A percentile compares a stretch with the other conserved stretches of the same genome.
phyloP scores from a whole-genome alignment of 2,888 invertebrate species.

The Napeogenes sylphis region DNA sequence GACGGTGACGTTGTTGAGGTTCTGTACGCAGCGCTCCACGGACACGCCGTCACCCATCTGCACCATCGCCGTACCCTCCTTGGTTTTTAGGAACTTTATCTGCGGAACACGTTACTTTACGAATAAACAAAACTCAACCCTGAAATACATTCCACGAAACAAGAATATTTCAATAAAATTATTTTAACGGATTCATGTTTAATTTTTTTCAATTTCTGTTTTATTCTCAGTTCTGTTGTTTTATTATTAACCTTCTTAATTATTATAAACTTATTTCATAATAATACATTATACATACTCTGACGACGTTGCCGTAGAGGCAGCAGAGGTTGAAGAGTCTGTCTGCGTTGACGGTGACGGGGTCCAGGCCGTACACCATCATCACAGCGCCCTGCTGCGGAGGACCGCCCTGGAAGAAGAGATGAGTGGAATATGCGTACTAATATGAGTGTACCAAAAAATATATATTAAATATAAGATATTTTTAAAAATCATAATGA shows the following conservation, averaged over 20 bases:
- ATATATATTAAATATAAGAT: too few relatives aligned
- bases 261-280: too few relatives aligned
- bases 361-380: constrained; percentile 98
- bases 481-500: too few relatives aligned
- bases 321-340: constrained; percentile 98
- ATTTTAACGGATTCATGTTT: background rate
- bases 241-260: too few relatives aligned
- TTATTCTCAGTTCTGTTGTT: too few relatives aligned
- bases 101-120: constrained; percentile 42
- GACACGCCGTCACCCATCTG: constrained; percentile 98
- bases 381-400: constrained; percentile 91
- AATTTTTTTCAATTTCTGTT: too few relatives aligned
- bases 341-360: constrained; percentile 95
- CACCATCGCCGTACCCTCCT: constrained; percentile 99
- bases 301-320: constrained; percentile 97
- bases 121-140: too few relatives aligned
- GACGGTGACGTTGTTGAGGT: constrained; percentile 95
- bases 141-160: background rate
- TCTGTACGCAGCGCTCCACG: constrained; percentile 95
- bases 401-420: constrained; percentile 57
- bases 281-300: constrained; percentile 79
- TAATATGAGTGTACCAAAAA: too few relatives aligned
- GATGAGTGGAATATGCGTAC: too few relatives aligned
- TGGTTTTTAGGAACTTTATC: constrained; percentile 98
- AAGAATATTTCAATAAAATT: background rate